Evolutionary conservation across 2,888 invertebrate genomes (phyloP), one percentile per base, ranked within the genome.

Genomic region (Salpingus planirostris): DNA sequence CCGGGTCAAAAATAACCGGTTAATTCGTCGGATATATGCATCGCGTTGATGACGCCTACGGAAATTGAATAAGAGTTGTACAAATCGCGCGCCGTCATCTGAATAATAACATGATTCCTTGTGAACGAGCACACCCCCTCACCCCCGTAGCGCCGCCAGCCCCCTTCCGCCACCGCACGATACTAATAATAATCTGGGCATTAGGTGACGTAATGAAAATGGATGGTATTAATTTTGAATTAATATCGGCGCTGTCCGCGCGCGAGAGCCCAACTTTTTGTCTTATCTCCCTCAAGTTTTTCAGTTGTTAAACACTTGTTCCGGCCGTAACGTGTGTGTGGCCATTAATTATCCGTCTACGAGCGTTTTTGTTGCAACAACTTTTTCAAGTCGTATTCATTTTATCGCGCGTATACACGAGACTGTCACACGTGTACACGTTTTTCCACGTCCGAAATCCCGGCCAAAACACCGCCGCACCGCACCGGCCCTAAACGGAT

Each of bases 281-380:
- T 35, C 40, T 43, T 40, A 43, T 42, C 42, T 40, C 38, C 38
- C 38, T 43, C 33, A 33, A 38, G 27, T 52, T 50, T 52, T 50
- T 51, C 42, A 46, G 44, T 43, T 49, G 40, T 47, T 44, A 51
- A 51, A 54, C 49, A 51, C 49, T 52, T 47, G 47, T 47, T 52
- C 47, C 47, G 39, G 45, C 38, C 41, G 42, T 43, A 49, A 50
- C 49, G 50, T 50, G 49, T n/a, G n/a, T 50, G 50, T 47, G 40
- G 51, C 50, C 52, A 55, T 53, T 52, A 54, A 55, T 55, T 55
- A 50, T 53, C 52, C 49, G 50, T 54, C 53, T 45, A 43, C 47
- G 46, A 47, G 51, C 50, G 49, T 50, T 55, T 47, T 50, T 52
- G 50, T 52, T 52, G 46, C 38, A 44, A 43, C 39, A 51, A 52